These are phyloP conservation scores for Artibeus lituratus DNA, from an alignment of 2,797 vertebrate species.

Conservation along the genomic window DNA sequence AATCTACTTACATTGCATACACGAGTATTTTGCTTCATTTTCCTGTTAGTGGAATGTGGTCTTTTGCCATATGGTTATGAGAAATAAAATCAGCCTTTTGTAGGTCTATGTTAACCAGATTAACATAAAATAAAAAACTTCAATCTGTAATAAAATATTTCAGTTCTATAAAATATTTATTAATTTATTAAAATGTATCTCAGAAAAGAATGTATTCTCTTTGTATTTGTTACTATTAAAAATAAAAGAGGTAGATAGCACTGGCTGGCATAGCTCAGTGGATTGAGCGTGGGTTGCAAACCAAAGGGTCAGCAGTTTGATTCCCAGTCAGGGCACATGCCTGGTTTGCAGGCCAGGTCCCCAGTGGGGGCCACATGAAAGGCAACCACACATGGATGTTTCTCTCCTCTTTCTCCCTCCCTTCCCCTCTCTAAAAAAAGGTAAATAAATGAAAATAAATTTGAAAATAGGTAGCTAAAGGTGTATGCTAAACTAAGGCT, in stretches of 20 bases:
- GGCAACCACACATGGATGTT: too few relatives aligned
- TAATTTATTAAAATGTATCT: conserved; percentile 55
- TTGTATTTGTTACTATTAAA: conserved; percentile 20
- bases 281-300: too few relatives aligned
- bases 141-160: conserved; percentile 28
- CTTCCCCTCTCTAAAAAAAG: too few relatives aligned
- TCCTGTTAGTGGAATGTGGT: conserved; percentile 20
- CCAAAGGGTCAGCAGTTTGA: too few relatives aligned
- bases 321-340: too few relatives aligned
- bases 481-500: background rate
- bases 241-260: conserved; percentile 30
- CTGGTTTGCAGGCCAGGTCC: too few relatives aligned
- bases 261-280: too few relatives aligned
- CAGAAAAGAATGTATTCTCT: background rate
- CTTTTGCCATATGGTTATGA: conserved; percentile 35
- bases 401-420: too few relatives aligned
- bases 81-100: conserved; percentile 41
- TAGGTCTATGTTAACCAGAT: background rate
- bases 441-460: too few relatives aligned
- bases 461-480: conserved; percentile 17
- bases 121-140: conserved; percentile 18
- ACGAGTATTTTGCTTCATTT: conserved; percentile 21
- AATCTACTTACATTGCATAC: background rate
- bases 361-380: too few relatives aligned
- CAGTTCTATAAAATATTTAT: conserved; percentile 41